Evolutionary conservation across 2,888 invertebrate genomes (phyloP).

Genomic region (Agrotis clavis): DNA sequence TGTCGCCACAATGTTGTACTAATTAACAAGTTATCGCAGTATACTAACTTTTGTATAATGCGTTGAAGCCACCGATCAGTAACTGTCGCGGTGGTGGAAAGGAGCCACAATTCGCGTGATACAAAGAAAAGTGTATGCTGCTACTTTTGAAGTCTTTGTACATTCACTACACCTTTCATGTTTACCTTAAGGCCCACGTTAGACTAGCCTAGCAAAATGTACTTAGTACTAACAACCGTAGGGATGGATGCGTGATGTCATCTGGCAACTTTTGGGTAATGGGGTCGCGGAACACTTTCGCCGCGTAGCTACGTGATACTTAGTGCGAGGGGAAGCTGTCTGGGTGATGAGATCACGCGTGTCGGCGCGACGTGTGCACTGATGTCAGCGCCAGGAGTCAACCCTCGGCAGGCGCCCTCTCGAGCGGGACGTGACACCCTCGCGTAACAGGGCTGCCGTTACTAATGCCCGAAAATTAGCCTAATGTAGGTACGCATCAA

Average conservation of each 20-base stretch:
- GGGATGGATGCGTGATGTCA: conserved; percentile 16
- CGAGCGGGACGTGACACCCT: not conserved
- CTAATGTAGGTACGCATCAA: not conserved
- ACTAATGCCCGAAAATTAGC: not conserved
- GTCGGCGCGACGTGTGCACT: conserved; percentile 37
- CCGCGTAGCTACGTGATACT: conserved; percentile 8
- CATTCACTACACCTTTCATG: not conserved
- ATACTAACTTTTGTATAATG: not conserved
- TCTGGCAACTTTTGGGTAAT: conserved; percentile 6
- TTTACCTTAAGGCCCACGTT: not conserved
- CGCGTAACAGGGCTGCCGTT: not conserved
- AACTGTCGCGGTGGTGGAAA: not conserved
- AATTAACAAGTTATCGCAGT: conserved; percentile 20
- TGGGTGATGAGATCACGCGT: conserved; percentile 36
- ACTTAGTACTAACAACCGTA: not conserved
- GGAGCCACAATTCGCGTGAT: not conserved
- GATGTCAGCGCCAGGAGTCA: conserved; percentile 28
- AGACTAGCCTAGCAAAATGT: not conserved
- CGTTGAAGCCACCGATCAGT: not conserved
- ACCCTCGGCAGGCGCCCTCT: conserved; percentile 4
- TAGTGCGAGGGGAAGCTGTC: conserved; percentile 3
- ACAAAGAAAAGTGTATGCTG: not conserved
- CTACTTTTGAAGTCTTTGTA: conserved; percentile 8
- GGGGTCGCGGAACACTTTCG: not conserved
- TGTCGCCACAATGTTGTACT: conserved; percentile 48